Conservation (phyloP, 1,140 invertebrate genomes). For the Halotydeus destructor region DNA sequence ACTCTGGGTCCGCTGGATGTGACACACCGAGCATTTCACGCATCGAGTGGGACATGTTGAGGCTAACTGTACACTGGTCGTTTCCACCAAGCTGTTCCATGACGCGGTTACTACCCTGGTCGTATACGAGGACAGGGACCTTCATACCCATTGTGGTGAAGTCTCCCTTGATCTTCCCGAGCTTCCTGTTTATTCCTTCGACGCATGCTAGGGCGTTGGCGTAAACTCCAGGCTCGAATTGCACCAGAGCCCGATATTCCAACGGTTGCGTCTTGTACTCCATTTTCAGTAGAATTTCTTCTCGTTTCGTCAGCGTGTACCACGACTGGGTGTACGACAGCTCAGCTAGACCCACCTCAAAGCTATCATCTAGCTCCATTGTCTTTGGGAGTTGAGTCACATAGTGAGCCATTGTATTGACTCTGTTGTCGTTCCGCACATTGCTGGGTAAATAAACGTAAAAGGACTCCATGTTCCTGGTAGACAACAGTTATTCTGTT, state of each 20-base stretch:
- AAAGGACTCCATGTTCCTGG: conserved; percentile 1
- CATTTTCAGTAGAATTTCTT: not conserved
- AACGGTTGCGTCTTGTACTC: not conserved
- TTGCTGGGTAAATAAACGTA: conserved; percentile 5
- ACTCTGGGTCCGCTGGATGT: too few species aligned
- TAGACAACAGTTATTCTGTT: not conserved
- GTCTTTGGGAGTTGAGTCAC: not conserved
- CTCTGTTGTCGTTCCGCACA: not conserved
- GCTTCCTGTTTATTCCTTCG: not conserved
- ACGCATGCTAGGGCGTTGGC: not conserved
- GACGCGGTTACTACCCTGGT: too few species aligned
- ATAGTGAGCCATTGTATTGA: conserved; percentile 4
- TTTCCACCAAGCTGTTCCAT: too few species aligned
- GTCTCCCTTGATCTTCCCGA: too few species aligned
- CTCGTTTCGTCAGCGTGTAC: not conserved
- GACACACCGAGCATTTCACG: too few species aligned
- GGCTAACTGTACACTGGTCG: too few species aligned
- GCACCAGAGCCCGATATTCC: not conserved
- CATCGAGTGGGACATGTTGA: too few species aligned
- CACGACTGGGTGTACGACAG: conserved; percentile 5
- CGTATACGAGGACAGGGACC: too few species aligned
- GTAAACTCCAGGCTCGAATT: not conserved
- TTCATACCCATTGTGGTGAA: not conserved
- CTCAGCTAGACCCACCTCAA: conserved; percentile 3
- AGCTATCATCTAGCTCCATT: not conserved